Evolutionary conservation across 2,113 vertebrate species (phyloP).

Genomic region (Thermophis baileyi): DNA sequence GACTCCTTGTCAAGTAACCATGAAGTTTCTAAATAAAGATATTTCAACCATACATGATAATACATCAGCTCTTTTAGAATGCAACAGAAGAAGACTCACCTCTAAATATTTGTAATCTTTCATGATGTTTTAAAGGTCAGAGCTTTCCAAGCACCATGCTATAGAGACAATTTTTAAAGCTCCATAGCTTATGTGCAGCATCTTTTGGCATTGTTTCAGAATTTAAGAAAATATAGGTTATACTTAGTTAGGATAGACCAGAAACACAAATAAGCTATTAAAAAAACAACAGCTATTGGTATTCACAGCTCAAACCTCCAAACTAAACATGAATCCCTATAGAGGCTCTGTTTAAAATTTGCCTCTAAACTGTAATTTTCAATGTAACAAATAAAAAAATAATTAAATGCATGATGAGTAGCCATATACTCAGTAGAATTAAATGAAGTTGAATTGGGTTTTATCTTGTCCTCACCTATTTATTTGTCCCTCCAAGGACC

Average conservation of each 20-base stretch:
- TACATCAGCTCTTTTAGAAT: slow-evolving; percentile 75
- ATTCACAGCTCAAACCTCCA: background rate
- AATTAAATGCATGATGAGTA: background rate
- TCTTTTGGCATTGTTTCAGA: slow-evolving; percentile 77
- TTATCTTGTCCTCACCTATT: background rate
- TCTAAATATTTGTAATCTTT: slow-evolving; percentile 69
- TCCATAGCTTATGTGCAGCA: slow-evolving; percentile 77
- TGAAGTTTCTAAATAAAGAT: slow-evolving; percentile 67
- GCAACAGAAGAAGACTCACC: slow-evolving; percentile 67
- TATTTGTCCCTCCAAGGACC: background rate
- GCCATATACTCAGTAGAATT: background rate
- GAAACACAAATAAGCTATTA: background rate
- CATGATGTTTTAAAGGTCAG: slow-evolving; percentile 66
- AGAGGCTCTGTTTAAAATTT: background rate
- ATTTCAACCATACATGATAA: slow-evolving; percentile 74
- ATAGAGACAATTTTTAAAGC: slow-evolving; percentile 71
- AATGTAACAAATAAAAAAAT: background rate
- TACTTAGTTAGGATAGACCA: slow-evolving; percentile 53
- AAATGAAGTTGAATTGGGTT: background rate
- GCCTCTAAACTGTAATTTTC: background rate
- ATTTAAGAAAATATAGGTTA: slow-evolving; percentile 69
- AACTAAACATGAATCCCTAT: background rate
- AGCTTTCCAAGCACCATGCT: slow-evolving; percentile 80
- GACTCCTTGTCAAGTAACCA: slow-evolving; percentile 58
- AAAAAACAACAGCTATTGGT: slow-evolving; percentile 40